Evolutionary conservation across 1,140 invertebrate species (phyloP).

Genomic region (Orchestia grillus): DNA sequence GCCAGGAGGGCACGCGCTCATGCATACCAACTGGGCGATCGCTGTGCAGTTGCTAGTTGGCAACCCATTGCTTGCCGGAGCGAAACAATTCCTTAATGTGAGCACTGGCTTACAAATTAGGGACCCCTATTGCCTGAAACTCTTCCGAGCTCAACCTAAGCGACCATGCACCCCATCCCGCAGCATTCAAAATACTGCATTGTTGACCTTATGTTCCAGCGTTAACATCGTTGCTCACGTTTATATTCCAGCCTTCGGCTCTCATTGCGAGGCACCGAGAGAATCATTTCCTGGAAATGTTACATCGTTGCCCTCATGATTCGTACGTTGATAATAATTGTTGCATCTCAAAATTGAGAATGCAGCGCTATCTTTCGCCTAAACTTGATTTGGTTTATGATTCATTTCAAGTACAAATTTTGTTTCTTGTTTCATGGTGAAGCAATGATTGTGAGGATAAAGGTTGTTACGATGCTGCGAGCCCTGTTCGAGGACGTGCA

Average conservation of each 20-base stretch:
- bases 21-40: conserved; percentile 26
- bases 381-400: neutral
- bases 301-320: neutral
- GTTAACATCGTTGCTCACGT: neutral
- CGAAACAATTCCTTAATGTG: neutral
- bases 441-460: neutral
- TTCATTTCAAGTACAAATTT: neutral
- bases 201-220: neutral
- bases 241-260: neutral
- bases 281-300: neutral
- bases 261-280: neutral
- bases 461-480: neutral
- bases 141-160: neutral
- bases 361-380: neutral
- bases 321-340: neutral
- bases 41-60: neutral
- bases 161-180: neutral
- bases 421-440: neutral
- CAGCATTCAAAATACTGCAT: neutral
- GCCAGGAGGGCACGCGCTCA: neutral
- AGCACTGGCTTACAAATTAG: neutral
- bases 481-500: too few relatives aligned
- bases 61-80: neutral
- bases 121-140: neutral
- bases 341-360: neutral